phyloP scores from a whole-genome alignment of 2,113 vertebrate species.

The Asarcornis scutulata region DNA sequence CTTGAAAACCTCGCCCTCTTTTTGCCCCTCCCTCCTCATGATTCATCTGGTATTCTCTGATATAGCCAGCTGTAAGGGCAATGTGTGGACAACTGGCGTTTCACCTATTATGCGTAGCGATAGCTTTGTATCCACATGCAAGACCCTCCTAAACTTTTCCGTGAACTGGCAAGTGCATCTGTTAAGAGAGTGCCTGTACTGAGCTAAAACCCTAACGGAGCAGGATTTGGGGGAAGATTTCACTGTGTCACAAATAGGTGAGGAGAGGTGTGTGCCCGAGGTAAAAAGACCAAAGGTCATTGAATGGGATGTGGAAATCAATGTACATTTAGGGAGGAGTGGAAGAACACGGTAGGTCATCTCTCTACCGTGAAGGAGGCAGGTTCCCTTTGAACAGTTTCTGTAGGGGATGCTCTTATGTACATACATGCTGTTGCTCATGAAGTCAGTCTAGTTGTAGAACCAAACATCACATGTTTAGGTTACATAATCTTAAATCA shows the following conservation, averaged over 20 bases:
- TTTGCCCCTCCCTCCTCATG: background rate
- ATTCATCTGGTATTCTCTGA: constrained; percentile 12
- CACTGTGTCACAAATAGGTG: background rate
- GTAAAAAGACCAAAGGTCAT: background rate
- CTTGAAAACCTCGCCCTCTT: background rate
- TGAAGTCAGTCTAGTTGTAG: background rate
- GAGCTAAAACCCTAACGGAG: background rate
- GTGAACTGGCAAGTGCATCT: background rate
- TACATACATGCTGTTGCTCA: background rate
- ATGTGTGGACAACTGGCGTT: background rate
- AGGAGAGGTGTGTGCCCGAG: background rate
- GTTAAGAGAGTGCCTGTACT: background rate
- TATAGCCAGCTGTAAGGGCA: background rate
- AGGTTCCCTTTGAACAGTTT: background rate
- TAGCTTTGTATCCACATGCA: background rate
- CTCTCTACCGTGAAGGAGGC: background rate
- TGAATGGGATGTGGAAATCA: background rate
- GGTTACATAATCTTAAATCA: background rate
- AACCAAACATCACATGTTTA: background rate
- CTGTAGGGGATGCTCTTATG: background rate
- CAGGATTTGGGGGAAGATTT: background rate
- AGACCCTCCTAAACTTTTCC: background rate
- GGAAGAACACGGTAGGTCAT: background rate
- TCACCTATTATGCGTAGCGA: background rate
- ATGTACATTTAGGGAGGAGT: background rate